Conservation (phyloP, 2,888 invertebrate species). For the Sinohyriopsis cumingii region DNA sequence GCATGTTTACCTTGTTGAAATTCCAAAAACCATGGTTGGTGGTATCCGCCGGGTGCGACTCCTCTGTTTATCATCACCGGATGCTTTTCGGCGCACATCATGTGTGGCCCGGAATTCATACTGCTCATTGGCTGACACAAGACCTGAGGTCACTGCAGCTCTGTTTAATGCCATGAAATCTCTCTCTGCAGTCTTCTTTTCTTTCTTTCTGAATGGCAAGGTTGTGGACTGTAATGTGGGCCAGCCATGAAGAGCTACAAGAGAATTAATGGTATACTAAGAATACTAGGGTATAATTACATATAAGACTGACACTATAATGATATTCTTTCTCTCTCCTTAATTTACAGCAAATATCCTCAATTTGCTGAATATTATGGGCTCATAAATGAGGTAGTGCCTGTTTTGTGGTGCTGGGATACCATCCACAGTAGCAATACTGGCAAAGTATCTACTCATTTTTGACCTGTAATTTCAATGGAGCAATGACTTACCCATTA, state of each 20-base stretch:
- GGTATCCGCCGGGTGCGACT: conserved; percentile 57
- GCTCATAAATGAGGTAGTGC: too few species aligned
- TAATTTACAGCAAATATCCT: too few species aligned
- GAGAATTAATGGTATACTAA: background rate
- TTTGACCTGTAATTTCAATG: too few species aligned
- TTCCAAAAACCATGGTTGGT: conserved; percentile 67
- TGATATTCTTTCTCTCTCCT: too few species aligned
- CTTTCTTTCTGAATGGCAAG: conserved; percentile 47
- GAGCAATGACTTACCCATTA: too few species aligned
- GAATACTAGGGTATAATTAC: too few species aligned
- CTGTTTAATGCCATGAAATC: conserved; percentile 69
- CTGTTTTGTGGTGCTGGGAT: too few species aligned
- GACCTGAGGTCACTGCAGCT: conserved; percentile 62
- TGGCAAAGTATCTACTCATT: too few species aligned
- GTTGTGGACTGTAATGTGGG: conserved; percentile 35
- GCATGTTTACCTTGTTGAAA: conserved; percentile 60
- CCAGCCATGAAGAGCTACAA: conserved; percentile 62
- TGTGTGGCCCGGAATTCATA: conserved; percentile 67
- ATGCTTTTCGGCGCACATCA: conserved; percentile 59
- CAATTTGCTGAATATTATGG: too few species aligned
- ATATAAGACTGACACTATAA: too few species aligned
- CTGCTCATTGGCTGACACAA: conserved; percentile 64
- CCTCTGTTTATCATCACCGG: conserved; percentile 51
- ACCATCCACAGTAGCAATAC: too few species aligned
- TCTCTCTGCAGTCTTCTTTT: conserved; percentile 46